phyloP scores from a whole-genome alignment of 2,113 vertebrate genomes.

The Pseudois nayaur region DNA sequence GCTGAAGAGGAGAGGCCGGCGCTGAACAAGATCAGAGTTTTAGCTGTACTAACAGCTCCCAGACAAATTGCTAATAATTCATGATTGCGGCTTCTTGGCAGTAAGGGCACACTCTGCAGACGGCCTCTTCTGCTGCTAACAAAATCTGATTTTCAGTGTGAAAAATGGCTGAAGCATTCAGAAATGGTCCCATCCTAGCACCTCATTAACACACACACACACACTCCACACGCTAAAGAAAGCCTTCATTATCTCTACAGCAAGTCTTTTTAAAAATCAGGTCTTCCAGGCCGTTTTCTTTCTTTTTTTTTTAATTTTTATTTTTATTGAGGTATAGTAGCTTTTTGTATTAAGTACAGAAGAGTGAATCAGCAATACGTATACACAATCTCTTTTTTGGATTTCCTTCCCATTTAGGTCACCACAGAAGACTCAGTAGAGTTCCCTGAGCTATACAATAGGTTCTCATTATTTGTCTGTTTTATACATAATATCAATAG shows the following conservation, averaged over 20 bases:
- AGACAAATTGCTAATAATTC: constrained; percentile 76
- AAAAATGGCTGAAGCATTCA: constrained; percentile 62
- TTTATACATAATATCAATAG: background rate
- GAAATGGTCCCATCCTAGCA: constrained; percentile 22
- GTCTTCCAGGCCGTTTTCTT: constrained; percentile 39
- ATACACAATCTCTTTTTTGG: background rate
- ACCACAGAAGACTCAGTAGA: background rate
- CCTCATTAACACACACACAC: background rate
- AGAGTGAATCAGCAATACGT: background rate
- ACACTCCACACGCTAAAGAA: background rate
- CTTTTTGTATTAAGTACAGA: background rate
- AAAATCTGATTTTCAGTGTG: constrained; percentile 71
- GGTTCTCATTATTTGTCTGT: background rate
- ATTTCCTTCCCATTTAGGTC: background rate
- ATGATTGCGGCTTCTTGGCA: constrained; percentile 58
- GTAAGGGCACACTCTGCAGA: constrained; percentile 18
- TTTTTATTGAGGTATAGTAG: background rate
- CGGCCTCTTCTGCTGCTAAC: constrained; percentile 17
- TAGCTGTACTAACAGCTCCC: constrained; percentile 61
- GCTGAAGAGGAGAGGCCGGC: constrained; percentile 7
- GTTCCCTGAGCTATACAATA: background rate
- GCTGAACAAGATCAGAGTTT: constrained; percentile 48
- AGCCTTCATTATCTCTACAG: constrained; percentile 15
- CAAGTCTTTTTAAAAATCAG: constrained; percentile 36
- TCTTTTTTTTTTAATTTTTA: background rate